Percentiles rank a stretch among this genome's conserved stretches.
phyloP scores from a whole-genome alignment of 2,888 invertebrate species.

The Magallana nippona region DNA sequence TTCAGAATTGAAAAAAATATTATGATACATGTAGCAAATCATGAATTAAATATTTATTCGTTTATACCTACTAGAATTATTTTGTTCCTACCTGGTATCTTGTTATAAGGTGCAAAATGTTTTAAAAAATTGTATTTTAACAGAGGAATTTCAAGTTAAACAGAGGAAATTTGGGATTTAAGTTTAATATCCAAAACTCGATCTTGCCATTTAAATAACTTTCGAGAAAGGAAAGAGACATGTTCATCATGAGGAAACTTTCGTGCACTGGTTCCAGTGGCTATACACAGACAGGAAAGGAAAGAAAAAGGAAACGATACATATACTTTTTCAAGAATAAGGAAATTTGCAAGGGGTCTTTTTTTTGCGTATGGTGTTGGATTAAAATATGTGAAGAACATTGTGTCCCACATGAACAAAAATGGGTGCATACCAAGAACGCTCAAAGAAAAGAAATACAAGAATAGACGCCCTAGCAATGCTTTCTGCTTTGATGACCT shows the following conservation, averaged over 20 bases:
- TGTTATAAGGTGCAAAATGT: too few species aligned
- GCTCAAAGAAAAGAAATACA: conserved; percentile 1
- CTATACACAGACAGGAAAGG: too few species aligned
- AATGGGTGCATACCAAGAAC: background rate
- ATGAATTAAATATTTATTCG: too few species aligned
- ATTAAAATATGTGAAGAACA: background rate
- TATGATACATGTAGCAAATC: too few species aligned
- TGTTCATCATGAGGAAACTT: conserved; percentile 16
- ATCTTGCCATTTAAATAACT: conserved; percentile 11
- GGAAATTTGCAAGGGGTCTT: conserved; percentile 27
- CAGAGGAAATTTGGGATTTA: too few species aligned
- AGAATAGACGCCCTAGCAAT: conserved; percentile 1
- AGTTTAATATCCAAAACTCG: background rate
- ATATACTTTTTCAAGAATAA: background rate
- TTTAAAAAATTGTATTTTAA: too few species aligned
- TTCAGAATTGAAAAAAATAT: too few species aligned
- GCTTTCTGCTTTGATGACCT: conserved; percentile 23
- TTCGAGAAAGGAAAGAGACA: background rate
- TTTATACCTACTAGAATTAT: too few species aligned
- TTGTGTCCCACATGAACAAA: background rate
- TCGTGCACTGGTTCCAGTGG: background rate
- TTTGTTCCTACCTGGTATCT: too few species aligned
- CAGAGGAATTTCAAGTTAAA: too few species aligned
- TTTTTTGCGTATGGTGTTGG: conserved; percentile 2
- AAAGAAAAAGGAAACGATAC: conserved; percentile 15